Percentiles rank a stretch among this genome's conserved stretches.
These are phyloP conservation scores for Battus philenor DNA, from an alignment of 1,140 invertebrate genomes.

Conservation along the genomic window DNA sequence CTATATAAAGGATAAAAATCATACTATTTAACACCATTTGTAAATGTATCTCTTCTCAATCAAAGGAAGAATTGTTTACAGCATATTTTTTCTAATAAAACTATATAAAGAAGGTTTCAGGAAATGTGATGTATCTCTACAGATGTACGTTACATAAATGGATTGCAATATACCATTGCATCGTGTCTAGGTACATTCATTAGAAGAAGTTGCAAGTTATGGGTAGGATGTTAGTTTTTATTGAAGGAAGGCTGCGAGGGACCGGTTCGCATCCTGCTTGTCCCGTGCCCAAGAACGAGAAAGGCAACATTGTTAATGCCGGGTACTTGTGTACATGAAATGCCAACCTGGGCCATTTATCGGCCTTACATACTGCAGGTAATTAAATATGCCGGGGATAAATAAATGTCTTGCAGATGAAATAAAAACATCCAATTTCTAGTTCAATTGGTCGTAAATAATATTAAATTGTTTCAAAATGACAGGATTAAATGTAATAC, in stretches of 20 bases:
- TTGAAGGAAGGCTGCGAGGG: constrained; percentile 27
- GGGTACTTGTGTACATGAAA: constrained; percentile 22
- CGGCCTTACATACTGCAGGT: constrained; percentile 19
- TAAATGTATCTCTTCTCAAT: too few relatives aligned
- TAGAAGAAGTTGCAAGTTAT: constrained; percentile 14
- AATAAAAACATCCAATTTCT: neutral
- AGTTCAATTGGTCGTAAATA: too few relatives aligned
- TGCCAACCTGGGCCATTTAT: constrained; percentile 28
- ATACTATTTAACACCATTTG: too few relatives aligned
- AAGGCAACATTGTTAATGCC: constrained; percentile 39
- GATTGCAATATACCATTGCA: constrained; percentile 1
- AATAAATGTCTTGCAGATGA: neutral
- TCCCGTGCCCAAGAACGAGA: constrained; percentile 45
- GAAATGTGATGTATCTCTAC: too few relatives aligned
- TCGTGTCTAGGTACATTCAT: constrained; percentile 2
- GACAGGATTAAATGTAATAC: too few relatives aligned
- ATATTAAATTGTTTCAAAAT: too few relatives aligned
- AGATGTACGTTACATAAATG: constrained; percentile 7
- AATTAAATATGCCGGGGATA: constrained; percentile 23
- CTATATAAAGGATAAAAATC: too few relatives aligned
- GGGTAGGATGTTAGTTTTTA: constrained; percentile 43
- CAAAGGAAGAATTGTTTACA: too few relatives aligned
- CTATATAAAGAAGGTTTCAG: too few relatives aligned
- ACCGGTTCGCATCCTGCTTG: constrained; percentile 62
- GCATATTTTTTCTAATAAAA: too few relatives aligned